Evolutionary conservation across 2,888 invertebrate genomes (phyloP), one percentile per base, ranked within the genome.

Genomic region (Nycteola revayana): DNA sequence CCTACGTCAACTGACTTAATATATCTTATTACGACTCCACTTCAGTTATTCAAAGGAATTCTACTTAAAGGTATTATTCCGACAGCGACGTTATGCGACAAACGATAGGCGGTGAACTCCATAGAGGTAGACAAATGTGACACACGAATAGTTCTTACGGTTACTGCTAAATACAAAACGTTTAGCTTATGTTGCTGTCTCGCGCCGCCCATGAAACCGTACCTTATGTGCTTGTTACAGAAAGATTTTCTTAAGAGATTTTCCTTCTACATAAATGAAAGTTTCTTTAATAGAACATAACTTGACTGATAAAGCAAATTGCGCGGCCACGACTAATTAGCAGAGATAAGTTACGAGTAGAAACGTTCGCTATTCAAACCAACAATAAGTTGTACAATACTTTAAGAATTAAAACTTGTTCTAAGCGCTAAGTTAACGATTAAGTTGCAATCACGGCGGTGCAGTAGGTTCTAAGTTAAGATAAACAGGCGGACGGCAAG

Each of bases 371-470:
- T 38, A 45, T 52, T 35, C 26, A 44, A 41, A 34, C 53, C 49
- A 59, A 60, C 56, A 64, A 61, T 62, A 65, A 68, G 51, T 66
- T 36, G 49, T 39, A 59, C 62, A 61, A 63, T 68, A 66, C 63
- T 63, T 60, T 66, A 69, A 69, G 66, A 73, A 75, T 70, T 68
- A 69, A 76, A 75, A 66, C 72, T 67, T 66, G 63, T 54, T 64
- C 64, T 62, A 66, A 69, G 69, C 62, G 54, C 49, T 63, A 67
- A 78, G 75, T 81, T 75, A 51, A 71, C 72, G 76, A 80, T 82
- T 77, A 77, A 81, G 75, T 77, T 76, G 77, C 76, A 75, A 81
- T 80, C 78, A 75, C 58, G 65, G 51, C 49, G 52, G 54, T 57
- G 68, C 71, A 68, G 66, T 33, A 10, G 22, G 29, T 54, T 36